Conservation (phyloP, 2,888 invertebrate genomes). For the Sarcophaga variegata region DNA sequence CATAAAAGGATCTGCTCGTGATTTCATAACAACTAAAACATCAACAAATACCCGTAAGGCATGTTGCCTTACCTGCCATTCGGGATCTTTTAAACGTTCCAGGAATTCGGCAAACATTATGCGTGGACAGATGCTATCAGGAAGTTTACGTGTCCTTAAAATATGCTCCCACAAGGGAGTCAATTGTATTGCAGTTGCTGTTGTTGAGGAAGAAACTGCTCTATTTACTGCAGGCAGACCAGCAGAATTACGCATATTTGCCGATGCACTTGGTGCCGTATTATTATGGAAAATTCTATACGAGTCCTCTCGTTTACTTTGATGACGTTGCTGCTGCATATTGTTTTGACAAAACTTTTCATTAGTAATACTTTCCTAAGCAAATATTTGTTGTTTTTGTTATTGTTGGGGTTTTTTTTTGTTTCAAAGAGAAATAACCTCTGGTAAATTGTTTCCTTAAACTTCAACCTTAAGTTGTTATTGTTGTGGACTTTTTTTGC, state of each 20-base stretch:
- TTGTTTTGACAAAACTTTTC: slow-evolving; percentile 19
- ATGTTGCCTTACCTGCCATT: slow-evolving; percentile 92
- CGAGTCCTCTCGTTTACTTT: slow-evolving; percentile 30
- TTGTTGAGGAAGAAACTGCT: slow-evolving; percentile 46
- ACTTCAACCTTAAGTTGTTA: slow-evolving; percentile 62
- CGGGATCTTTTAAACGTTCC: slow-evolving; percentile 89
- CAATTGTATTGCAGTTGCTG: slow-evolving; percentile 82
- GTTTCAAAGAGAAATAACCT: slow-evolving; percentile 50
- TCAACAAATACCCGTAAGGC: slow-evolving; percentile 90
- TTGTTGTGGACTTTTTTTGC: slow-evolving; percentile 38
- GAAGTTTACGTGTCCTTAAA: slow-evolving; percentile 88
- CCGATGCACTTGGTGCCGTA: slow-evolving; percentile 26
- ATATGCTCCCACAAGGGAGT: slow-evolving; percentile 92
- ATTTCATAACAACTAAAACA: slow-evolving; percentile 88
- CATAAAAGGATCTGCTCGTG: slow-evolving; percentile 87
- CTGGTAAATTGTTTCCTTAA: slow-evolving; percentile 65
- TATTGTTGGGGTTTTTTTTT: slow-evolving; percentile 56
- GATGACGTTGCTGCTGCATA: slow-evolving; percentile 53
- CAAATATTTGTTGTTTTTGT: slow-evolving; percentile 30
- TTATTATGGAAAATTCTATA: slow-evolving; percentile 46
- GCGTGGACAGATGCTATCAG: slow-evolving; percentile 86
- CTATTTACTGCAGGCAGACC: slow-evolving; percentile 51
- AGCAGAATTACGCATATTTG: slow-evolving; percentile 39
- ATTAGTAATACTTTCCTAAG: slow-evolving; percentile 42
- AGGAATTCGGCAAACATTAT: slow-evolving; percentile 88